Conservation (phyloP, 2,113 vertebrate species). For the Galbula dea region DNA sequence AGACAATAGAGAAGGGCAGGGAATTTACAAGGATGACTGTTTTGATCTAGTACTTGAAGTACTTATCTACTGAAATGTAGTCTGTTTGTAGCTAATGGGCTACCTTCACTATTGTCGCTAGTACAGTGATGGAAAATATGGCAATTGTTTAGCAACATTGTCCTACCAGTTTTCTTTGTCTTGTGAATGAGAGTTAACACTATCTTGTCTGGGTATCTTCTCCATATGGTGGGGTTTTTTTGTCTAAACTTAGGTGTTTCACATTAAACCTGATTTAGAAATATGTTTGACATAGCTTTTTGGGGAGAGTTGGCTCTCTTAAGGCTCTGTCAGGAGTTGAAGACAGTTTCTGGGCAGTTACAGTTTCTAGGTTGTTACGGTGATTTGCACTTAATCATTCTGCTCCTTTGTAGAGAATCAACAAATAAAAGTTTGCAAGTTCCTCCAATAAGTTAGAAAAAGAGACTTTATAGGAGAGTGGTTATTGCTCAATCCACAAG, state of each 20-base stretch:
- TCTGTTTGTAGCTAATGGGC: neutral
- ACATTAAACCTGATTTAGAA: neutral
- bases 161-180: neutral
- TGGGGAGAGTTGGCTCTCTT: neutral
- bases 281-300: neutral
- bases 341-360: neutral
- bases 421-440: neutral
- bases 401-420: neutral
- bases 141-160: neutral
- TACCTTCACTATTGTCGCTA: neutral
- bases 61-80: neutral
- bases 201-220: too few species aligned
- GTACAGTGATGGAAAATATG: neutral
- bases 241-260: neutral
- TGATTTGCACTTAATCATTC: neutral
- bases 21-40: neutral
- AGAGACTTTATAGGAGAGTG: neutral
- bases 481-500: neutral
- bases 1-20: neutral
- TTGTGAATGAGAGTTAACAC: neutral
- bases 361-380: neutral
- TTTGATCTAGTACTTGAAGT: neutral
- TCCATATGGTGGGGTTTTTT: neutral
- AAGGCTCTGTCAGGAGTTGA: neutral
- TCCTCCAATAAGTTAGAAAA: neutral